A percentile compares a stretch with the other conserved stretches of the same genome.
Evolutionary conservation across 2,113 vertebrate genomes (phyloP).

Genomic region (Trogon surrucura): DNA sequence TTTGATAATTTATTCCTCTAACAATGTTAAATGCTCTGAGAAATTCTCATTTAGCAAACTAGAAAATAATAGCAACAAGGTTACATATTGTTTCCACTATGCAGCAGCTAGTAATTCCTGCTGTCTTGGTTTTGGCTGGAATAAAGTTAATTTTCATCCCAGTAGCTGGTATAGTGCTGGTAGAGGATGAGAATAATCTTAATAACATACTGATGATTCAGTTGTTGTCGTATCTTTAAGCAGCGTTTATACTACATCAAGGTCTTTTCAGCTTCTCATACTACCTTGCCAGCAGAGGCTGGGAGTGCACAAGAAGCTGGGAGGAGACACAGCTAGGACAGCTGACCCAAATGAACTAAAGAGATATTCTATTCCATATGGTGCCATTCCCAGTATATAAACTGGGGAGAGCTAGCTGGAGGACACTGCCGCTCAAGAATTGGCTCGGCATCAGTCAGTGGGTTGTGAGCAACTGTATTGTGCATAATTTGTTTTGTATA

Average conservation of each 20-base stretch:
- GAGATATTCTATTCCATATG: background rate
- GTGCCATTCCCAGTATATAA: background rate
- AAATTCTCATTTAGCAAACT: background rate
- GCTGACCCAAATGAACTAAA: background rate
- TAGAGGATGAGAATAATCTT: background rate
- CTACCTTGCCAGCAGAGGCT: background rate
- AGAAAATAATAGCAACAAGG: background rate
- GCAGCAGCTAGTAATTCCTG: background rate
- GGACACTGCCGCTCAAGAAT: background rate
- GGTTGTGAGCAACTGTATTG: background rate
- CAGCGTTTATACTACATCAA: background rate
- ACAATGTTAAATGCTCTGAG: background rate
- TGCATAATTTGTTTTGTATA: background rate
- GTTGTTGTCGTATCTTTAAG: background rate
- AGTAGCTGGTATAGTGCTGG: background rate
- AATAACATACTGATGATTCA: background rate
- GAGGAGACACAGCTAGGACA: background rate
- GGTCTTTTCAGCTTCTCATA: background rate
- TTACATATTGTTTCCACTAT: background rate
- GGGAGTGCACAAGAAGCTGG: background rate
- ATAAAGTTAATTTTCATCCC: background rate
- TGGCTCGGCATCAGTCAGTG: background rate
- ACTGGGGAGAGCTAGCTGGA: background rate
- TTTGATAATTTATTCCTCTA: background rate
- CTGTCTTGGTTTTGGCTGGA: background rate